Evolutionary conservation across 2,888 invertebrate genomes (phyloP), one percentile per base, ranked within the genome.

Genomic region (Chrysopilus asiliformis): DNA sequence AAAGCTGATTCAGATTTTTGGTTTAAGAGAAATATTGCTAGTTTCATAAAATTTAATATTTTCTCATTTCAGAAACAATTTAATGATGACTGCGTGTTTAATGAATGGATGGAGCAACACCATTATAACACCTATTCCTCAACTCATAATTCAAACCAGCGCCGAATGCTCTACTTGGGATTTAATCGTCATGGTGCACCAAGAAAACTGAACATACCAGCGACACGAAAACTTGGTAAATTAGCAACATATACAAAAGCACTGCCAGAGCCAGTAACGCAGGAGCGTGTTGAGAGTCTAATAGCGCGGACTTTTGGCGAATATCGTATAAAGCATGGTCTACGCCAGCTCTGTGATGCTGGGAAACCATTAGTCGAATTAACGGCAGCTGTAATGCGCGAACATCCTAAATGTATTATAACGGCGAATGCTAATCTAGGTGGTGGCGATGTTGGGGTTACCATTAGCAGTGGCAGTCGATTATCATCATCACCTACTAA

Each of bases 61-160:
- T 48, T 49, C 50, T 68, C 73, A 71, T 82, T 80, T 53, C 82
- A 86, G 85, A 79, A 75, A 68, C 78, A 79, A 64, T 82, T 79
- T 70, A 77, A 76, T 57, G 77, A 80, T 59, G 80, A 81, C 55
- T 87, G 86, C 68, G 74, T 84, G 60, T 85, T 86, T 72, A 81
- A 83, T 66, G 86, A 86, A 68, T 79, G 76, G 58, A 76, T 85
- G 64, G 84, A 80, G 63, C 76, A 78, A 62, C 79, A 84, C 64
- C 76, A 82, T 61, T 86, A 84, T 68, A 86, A 85, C 63, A 82
- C 81, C 40, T 87, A 86, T 67, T 79, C 83, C 53, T 79, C 79
- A 49, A 71, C 71, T 43, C 75, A 77, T 59, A 76, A 77, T 66
- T 78, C 78, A 42, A 73, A 79, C 64, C 71, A 73, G 50, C 68